Evolutionary conservation across 2,113 vertebrate genomes (phyloP).

Genomic region (Nettapus auritus): DNA sequence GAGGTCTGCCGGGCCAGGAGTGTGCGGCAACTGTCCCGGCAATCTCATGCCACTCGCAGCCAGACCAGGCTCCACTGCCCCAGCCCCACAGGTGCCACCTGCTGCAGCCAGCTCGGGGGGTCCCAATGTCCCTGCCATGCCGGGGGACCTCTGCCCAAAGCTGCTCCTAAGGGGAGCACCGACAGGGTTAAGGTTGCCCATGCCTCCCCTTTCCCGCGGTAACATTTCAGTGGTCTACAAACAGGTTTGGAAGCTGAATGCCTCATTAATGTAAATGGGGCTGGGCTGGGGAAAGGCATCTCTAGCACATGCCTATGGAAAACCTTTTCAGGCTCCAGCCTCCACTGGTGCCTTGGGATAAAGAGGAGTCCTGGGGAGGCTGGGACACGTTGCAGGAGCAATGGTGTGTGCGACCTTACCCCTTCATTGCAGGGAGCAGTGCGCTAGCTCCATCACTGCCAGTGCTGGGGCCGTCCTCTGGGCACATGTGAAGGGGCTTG

Average conservation of each 20-base stretch:
- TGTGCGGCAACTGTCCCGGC: fast-evolving
- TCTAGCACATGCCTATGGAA: conserved; percentile 22
- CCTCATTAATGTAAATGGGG: conserved; percentile 45
- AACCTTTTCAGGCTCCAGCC: not conserved
- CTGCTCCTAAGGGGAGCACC: not conserved
- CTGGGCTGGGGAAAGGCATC: conserved; percentile 1
- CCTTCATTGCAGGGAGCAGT: not conserved
- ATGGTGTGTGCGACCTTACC: not conserved
- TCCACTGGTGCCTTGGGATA: not conserved
- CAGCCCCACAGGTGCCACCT: not conserved
- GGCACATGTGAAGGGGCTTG: fast-evolving
- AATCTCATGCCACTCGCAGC: fast-evolving
- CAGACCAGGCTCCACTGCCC: fast-evolving
- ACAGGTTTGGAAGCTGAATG: conserved; percentile 29
- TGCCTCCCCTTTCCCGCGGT: not conserved
- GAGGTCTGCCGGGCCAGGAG: not conserved
- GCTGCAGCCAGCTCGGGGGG: no score
- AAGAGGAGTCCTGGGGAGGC: not conserved
- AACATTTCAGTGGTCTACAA: conserved; percentile 5
- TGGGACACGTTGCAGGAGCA: fast-evolving
- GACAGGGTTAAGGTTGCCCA: not conserved
- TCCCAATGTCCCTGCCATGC: fast-evolving
- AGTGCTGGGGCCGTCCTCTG: not conserved
- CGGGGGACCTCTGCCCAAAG: not conserved
- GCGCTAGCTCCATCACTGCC: fast-evolving